Evolutionary conservation across 2,113 vertebrate genomes (phyloP), one percentile per base, ranked within the genome.

Genomic region (Chamaea fasciata): DNA sequence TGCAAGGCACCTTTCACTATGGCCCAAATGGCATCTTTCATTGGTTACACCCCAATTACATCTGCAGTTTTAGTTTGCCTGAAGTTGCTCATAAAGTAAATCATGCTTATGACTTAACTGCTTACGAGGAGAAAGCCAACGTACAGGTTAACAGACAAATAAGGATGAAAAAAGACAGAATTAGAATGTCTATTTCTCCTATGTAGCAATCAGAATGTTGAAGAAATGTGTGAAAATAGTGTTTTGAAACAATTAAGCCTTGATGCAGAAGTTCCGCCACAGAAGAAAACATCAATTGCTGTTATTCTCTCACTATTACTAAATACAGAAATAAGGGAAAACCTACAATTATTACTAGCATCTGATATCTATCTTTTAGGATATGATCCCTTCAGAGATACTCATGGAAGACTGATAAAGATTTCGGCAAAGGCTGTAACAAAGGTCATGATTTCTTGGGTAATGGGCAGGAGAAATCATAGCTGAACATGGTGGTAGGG

Each of bases 361-460:
- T 30, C 47, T 80, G 17, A 68, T 23, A 35, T 31, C 8, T 70
- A 92, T 31, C 37, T 86, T 68, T 68, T n/a, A 90, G 49, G 31
- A 60, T 35, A 64, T 7, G 13, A 74, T 64, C 46, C 79, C 67
- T 64, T 80, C 55, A 70, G 77, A 86, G 28, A 55, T 13, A 56
- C 15, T 76, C 33, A 39, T 39, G 90, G 77, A 31, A 94, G 59
- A 42, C 75, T 67, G 47, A 77, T 31, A 42, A 2, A 59, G 68
- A 22, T 73, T 96, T 92, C 78, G 81, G 73, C 60, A 86, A 89
- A 96, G 71, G 42, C 37, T 53, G 6, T 92, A 92, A 90, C 27
- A 52, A 95, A 69, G 1, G 1, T 67, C 19, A 50, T 31, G 74
- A 69, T 76, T 63, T 83, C 77, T 65, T 69, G 63, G 77, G 68